Evolutionary conservation across 2,888 invertebrate species (phyloP), one percentile per base, ranked within the genome.

Genomic region (Chorisops tibialis): DNA sequence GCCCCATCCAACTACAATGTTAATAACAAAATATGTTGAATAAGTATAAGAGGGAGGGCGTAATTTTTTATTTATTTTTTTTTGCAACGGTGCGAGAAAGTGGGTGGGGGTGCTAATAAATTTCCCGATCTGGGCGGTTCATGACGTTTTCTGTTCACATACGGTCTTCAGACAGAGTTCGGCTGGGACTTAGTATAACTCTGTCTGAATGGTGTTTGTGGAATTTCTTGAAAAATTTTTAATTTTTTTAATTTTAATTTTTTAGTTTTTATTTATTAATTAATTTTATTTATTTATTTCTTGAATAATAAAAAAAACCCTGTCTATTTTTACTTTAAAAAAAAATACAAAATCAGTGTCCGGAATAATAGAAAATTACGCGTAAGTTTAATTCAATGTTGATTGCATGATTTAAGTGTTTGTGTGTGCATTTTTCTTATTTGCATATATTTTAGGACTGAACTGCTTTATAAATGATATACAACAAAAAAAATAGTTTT

Each of bases 121-220:
- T 56, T 56, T 19, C 11, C 45, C 43, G 9, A 30, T 18, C 45
- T 45, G 45, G 56, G 59, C 51, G 59, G 63, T 38, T 39, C 45
- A 18, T 52, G 47, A 18, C 43, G 35, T 39, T 59, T 50, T 43
- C 49, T 59, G 24, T 56, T 51, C 59, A 45, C 63, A 65, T 56
- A 71, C 73, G 75, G 74, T 74, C 73, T 72, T 74, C 76, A 74
- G 76, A 73, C 75, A 75, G 77, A 76, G 76, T 73, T 74, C 73
- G 69, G 69, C 72, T 70, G 71, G 74, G 74, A 71, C 73, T 70
- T 69, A 66, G 66, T 61, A 61, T 63, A 66, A 73, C 77, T 77
- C 75, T 74, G 75, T 76, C 75, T 74, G 77, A 72, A 75, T 72
- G 71, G 71, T 73, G 74, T 73, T 70, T 69, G 68, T 65, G 65